Evolutionary conservation across 2,797 vertebrate species (phyloP).

Genomic region (Hylomyscus alleni): DNA sequence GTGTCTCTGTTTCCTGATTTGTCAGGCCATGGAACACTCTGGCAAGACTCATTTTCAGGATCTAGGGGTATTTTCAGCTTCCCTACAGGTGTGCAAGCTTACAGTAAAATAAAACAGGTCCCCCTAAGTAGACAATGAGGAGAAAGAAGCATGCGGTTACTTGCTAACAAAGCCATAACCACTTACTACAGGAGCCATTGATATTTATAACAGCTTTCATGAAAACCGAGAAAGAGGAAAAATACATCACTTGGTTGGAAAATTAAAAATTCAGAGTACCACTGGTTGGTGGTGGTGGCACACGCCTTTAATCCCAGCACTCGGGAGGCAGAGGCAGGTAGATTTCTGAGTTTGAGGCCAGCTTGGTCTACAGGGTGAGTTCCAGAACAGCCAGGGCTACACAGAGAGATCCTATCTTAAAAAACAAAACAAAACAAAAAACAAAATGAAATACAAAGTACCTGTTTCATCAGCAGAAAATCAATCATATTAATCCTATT

Average conservation of each 20-base stretch:
- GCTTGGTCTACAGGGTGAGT: background rate
- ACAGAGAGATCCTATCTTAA: background rate
- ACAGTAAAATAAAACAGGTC: background rate
- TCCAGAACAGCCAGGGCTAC: background rate
- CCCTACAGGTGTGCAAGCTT: background rate
- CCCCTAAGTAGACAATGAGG: background rate
- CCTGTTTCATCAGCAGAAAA: background rate
- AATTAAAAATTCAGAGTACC: slow-evolving; percentile 7
- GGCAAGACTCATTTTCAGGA: background rate
- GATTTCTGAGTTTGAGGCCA: background rate
- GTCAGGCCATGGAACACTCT: background rate
- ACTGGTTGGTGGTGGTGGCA: background rate
- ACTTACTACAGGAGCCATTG: background rate
- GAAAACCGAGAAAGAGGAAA: background rate
- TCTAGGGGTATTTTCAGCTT: background rate
- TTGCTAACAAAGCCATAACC: background rate
- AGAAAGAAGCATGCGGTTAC: background rate
- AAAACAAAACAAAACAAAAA: background rate
- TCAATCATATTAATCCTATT: background rate
- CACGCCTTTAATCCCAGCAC: background rate
- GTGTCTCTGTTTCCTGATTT: background rate
- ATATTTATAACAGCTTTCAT: background rate
- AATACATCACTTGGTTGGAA: background rate
- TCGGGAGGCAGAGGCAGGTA: background rate
- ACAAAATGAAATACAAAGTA: background rate